Evolutionary conservation across 1,140 invertebrate genomes (phyloP).

Genomic region (Chymomyza costata): DNA sequence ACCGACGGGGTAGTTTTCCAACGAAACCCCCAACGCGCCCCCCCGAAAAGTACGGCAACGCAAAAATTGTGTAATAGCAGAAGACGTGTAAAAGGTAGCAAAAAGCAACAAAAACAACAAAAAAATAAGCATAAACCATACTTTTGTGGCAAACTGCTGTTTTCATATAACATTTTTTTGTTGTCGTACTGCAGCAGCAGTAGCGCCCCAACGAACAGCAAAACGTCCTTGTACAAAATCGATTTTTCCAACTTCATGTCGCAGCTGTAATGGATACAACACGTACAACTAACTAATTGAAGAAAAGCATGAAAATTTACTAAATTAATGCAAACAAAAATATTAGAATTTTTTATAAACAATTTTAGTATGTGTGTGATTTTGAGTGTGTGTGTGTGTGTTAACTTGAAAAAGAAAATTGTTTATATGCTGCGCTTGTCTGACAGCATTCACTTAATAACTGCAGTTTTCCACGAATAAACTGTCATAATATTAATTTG

Average conservation of each 20-base stretch:
- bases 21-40: constrained; percentile 48
- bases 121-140: constrained; percentile 20
- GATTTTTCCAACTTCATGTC: constrained; percentile 73
- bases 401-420: neutral
- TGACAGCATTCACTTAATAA: neutral
- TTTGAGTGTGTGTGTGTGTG: neutral
- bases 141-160: constrained; percentile 10
- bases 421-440: neutral
- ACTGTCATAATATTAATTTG: no score
- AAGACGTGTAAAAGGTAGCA: constrained; percentile 67
- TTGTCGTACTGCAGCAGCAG: constrained; percentile 37
- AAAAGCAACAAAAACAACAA: constrained; percentile 14
- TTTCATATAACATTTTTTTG: constrained; percentile 28
- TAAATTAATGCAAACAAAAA: neutral
- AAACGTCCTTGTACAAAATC: constrained; percentile 73
- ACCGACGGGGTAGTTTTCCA: constrained; percentile 60
- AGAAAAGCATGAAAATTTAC: neutral
- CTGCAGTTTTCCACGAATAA: neutral
- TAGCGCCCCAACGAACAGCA: constrained; percentile 23
- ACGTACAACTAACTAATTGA: neutral
- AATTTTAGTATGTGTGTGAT: neutral
- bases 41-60: constrained; percentile 28
- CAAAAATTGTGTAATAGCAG: constrained; percentile 65
- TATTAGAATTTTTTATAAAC: neutral
- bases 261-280: constrained; percentile 50